Evolutionary conservation across 2,888 invertebrate genomes (phyloP), one percentile per base, ranked within the genome.

Genomic region (Drosophila subquinaria): DNA sequence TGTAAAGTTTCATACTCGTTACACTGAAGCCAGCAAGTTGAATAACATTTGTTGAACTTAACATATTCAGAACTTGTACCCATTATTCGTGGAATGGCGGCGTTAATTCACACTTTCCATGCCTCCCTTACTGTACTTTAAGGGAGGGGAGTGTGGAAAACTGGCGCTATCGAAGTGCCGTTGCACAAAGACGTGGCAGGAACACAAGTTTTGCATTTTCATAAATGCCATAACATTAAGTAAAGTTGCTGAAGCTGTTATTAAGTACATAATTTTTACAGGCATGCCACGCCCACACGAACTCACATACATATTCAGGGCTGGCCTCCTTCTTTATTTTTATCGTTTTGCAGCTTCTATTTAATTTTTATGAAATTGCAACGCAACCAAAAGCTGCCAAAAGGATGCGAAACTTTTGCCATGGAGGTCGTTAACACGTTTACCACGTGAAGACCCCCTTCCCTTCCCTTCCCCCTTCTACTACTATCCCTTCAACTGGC

Each of bases 351-450:
- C 63, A 59, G 84, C 71, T 85, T 82, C 81, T 85, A 89, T 85
- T 88, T 89, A 89, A 89, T 89, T 82, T 89, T 84, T 89, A 88
- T 89, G 74, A 89, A 84, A 89, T 82, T 82, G 84, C 89, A 88
- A 67, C 70, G 89, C 85, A 73, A 73, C 82, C 88, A 81, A 89
- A 82, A 81, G 75, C 81, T 71, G 81, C 78, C 87, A 78, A 82
- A 88, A 78, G 88, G 76, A 69, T 85, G 76, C 72, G 67, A 82
- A 87, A 90, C 77, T 87, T 87, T 83, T 79, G 63, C 84, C 71
- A 64, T 75, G 89, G 73, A 90, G 90, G 86, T 87, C 86, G 90
- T 87, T 87, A 87, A 90, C 90, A 81, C 88, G 73, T 76, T 69
- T 73, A 57, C 74, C 59, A 47, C 47, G 59, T 50, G 45, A 45